Evolutionary conservation across 2,888 invertebrate genomes (phyloP).

Genomic region (Schrankia costaestrigalis): DNA sequence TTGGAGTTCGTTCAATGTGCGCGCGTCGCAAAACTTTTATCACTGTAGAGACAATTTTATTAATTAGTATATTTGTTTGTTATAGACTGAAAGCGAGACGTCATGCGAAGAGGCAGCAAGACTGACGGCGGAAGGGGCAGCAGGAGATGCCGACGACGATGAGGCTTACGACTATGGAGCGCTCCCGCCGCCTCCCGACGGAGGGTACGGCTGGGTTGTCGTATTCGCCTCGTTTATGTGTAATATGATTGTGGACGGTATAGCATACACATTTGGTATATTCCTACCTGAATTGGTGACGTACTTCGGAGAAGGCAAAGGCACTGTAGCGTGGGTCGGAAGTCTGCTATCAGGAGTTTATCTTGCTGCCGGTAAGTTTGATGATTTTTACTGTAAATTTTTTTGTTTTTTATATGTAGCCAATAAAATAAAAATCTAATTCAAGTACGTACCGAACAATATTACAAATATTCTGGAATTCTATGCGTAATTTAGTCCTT

Average conservation of each 20-base stretch:
- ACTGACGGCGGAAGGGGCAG: slow-evolving; percentile 84
- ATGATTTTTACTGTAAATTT: slow-evolving; percentile 3
- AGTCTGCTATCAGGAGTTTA: slow-evolving; percentile 97
- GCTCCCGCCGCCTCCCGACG: slow-evolving; percentile 92
- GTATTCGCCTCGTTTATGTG: slow-evolving; percentile 98
- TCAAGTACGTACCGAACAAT: neutral
- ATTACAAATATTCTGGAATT: neutral
- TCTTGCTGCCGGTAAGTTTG: slow-evolving; percentile 89
- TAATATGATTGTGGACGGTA: slow-evolving; percentile 98
- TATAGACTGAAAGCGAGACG: slow-evolving; percentile 92
- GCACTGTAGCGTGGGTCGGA: slow-evolving; percentile 95
- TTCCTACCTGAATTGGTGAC: slow-evolving; percentile 90
- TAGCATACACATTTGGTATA: slow-evolving; percentile 99
- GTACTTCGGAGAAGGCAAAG: slow-evolving; percentile 92
- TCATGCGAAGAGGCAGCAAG: slow-evolving; percentile 92
- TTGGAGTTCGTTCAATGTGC: slow-evolving; percentile 23
- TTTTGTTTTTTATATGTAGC: neutral
- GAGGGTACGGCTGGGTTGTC: slow-evolving; percentile 96
- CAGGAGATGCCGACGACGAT: slow-evolving; percentile 81
- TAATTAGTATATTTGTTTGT: slow-evolving; percentile 34
- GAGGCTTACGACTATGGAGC: slow-evolving; percentile 85
- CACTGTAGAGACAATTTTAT: slow-evolving; percentile 17
- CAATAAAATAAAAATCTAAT: neutral
- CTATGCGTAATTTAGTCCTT: slow-evolving; percentile 6
- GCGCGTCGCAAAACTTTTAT: slow-evolving; percentile 28